Base-by-base conservation (phyloP, 2,797 vertebrate species). In the Enteromius anoplus region DNA sequence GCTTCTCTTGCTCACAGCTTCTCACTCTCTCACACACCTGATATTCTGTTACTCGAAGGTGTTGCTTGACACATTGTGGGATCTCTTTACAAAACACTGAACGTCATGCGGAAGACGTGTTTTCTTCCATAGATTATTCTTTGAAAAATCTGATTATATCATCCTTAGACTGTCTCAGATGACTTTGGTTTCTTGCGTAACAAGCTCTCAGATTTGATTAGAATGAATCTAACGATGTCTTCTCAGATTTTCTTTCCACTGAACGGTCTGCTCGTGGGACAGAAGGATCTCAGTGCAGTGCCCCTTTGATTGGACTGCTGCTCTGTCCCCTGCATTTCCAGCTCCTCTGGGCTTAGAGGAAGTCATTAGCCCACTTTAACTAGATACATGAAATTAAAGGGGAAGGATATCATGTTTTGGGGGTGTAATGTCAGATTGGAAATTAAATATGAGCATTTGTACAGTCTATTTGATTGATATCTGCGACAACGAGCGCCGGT, bases 131-230 rank as follows among this genome's bases (percentile, higher is more conserved):
- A 71, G 58, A 80, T 83, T 62, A 37, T 64, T 68, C 55, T 34
- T 17, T 53, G 21, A 37, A 77, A 55, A 75, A 76, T 82, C 32
- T 2, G 68, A 60, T 82, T 82, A 82, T 32, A 37, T 77, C 5
- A 2, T 45, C 75, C 51, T 71, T 55, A 71, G 17, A 62, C 76
- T 86, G 51, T 79, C 86, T 82, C 75, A 65, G 21, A 86, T 83
- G 5, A 75, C 32, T 77, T 78, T 19, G n/a, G 68, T 81, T 64
- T 81, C 69, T 47, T 82, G 23, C 49, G 3, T 51, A 64, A 71
- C 60, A 60, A n/a, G 32, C 77, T 42, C 72, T 85, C 29, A 72
- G 49, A 86, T 85, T 78, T 81, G 80, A 88, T 86, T 88, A 83
- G 75, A 64, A 60, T 58, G 34, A 75, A 84, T 82, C 75, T 72